Evolutionary conservation across 2,797 vertebrate genomes (phyloP), one percentile per base, ranked within the genome.

Genomic region (Phataginus tricuspis): DNA sequence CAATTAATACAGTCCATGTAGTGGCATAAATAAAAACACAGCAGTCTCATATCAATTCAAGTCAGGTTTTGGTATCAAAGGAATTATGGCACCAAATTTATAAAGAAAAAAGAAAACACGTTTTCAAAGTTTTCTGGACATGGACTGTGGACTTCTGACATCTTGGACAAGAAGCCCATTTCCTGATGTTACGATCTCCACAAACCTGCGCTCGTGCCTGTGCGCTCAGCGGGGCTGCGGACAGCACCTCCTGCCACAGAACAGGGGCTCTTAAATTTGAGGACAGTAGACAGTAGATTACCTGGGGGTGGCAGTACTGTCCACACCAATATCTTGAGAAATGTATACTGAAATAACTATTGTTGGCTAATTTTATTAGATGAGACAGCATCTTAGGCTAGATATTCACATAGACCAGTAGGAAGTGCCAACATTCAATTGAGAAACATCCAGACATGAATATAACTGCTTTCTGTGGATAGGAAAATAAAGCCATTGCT

Each of bases 101-200:
- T 78, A 16, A 66, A 61, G 71, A 8, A 10, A 49, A 39, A 55
- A 86, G 59, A 9, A 23, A 55, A 37, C 7, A 74, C 10, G 7
- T 59, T 83, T 90, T 37, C 53, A 27, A 34, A 77, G 23, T n/a
- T 51, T 63, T 74, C 0, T 29, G 84, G 34, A 2, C 57, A 39
- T 45, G 37, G 11, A 13, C 27, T 66, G 18, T 21, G 45, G 75
- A 1, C 42, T 79, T 87, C 31, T 42, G 23, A 19, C 31, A 4
- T 27, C 83, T 49, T 34, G 86, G 63, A 92, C 11, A 5, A 29
- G 51, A 78, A 78, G 14, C 29, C 57, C 13, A 34, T 27, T 27
- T 5, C 11, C 3, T 11, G 4, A 27, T 1, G 14, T 4, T 1
- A 1, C 0, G 18, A 25, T 39, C 27, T 42, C 49, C n/a, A 34